Conservation (phyloP, 2,888 invertebrate species). For the Ctena decussata region DNA sequence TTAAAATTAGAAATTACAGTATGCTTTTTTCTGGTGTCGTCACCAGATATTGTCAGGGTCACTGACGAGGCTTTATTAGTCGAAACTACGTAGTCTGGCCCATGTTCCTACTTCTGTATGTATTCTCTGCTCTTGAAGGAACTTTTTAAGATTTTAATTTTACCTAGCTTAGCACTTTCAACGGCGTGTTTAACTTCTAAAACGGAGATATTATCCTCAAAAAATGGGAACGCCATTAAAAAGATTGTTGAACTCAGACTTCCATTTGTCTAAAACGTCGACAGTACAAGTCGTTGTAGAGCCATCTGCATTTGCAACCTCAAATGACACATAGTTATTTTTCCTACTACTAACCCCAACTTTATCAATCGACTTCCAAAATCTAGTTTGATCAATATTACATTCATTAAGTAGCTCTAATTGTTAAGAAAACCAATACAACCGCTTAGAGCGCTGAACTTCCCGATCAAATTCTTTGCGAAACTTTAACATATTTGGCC, state of each 20-base stretch:
- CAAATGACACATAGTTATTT: neutral
- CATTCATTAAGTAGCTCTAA: constrained; percentile 23
- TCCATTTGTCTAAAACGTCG: neutral
- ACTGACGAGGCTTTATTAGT: too few relatives aligned
- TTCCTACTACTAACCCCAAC: neutral
- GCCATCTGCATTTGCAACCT: neutral
- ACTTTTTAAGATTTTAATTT: too few relatives aligned
- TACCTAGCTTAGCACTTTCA: neutral
- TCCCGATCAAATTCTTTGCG: constrained; percentile 34
- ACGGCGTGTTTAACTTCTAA: constrained; percentile 7
- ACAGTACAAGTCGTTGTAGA: neutral
- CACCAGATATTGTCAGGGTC: too few relatives aligned
- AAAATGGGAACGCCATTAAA: neutral
- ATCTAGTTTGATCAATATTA: constrained; percentile 5
- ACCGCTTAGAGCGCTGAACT: constrained; percentile 32
- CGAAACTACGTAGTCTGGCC: too few relatives aligned
- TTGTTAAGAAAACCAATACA: constrained; percentile 16
- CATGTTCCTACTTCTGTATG: too few relatives aligned
- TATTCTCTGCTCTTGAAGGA: too few relatives aligned
- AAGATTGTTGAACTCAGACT: neutral
- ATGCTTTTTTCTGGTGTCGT: too few relatives aligned
- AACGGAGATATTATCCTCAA: constrained; percentile 3
- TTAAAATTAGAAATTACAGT: too few relatives aligned
- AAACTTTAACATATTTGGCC: neutral
- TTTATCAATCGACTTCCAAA: constrained; percentile 46